phyloP scores from a whole-genome alignment of 2,797 vertebrate genomes.

The Tenualosa ilisha region DNA sequence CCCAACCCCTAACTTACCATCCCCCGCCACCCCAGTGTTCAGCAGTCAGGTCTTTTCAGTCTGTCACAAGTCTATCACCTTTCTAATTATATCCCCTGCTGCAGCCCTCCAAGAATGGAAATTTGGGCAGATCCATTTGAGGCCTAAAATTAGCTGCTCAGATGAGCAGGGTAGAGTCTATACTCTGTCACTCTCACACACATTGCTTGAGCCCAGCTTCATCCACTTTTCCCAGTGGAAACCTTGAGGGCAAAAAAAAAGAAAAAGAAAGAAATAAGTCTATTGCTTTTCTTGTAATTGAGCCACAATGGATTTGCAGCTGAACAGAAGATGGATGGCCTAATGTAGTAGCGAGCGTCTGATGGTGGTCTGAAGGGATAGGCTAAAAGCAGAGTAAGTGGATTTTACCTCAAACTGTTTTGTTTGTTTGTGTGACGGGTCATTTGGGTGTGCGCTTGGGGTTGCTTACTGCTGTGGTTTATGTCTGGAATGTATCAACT shows the following conservation, averaged over 20 bases:
- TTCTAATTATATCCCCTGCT: constrained; percentile 84
- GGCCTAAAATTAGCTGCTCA: constrained; percentile 86
- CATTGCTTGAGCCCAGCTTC: constrained; percentile 34
- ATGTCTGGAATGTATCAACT: background rate
- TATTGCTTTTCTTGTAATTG: constrained; percentile 41
- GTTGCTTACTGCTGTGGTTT: constrained; percentile 2
- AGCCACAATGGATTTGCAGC: constrained; percentile 34
- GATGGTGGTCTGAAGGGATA: constrained; percentile 10
- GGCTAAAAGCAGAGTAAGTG: background rate
- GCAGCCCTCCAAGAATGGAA: constrained; percentile 86
- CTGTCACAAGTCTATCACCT: constrained; percentile 70
- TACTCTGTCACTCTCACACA: constrained; percentile 59
- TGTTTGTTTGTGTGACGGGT: background rate
- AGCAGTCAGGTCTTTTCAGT: constrained; percentile 33
- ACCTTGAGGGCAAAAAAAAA: background rate
- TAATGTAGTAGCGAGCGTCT: background rate
- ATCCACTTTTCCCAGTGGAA: constrained; percentile 36
- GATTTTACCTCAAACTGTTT: constrained; percentile 2
- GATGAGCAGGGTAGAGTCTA: constrained; percentile 34
- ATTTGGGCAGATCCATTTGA: constrained; percentile 80
- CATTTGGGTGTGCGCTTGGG: background rate
- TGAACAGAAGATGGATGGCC: background rate
- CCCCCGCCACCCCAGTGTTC: constrained; percentile 31
- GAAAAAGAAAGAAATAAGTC: constrained; percentile 27
- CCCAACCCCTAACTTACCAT: constrained; percentile 29